phyloP scores from a whole-genome alignment of 2,797 vertebrate species.

The Gadopsis bispinosus region DNA sequence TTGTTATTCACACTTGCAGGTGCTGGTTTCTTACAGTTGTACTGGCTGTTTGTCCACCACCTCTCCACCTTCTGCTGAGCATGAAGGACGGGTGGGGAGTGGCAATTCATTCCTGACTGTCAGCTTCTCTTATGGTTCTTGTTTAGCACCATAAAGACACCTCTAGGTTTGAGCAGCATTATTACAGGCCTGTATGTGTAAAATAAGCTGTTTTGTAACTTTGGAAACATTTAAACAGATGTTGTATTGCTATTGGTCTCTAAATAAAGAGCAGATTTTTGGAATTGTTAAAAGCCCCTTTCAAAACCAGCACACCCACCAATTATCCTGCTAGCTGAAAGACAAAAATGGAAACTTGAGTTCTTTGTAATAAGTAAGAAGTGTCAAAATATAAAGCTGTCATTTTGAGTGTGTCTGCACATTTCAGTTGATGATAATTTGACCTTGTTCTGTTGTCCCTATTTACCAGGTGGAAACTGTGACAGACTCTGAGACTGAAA shows the following conservation, averaged over 20 bases:
- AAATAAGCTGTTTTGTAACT: conserved; percentile 8
- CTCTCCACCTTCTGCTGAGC: background rate
- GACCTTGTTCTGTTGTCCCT: conserved; percentile 46
- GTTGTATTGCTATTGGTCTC: background rate
- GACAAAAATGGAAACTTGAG: background rate
- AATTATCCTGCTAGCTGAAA: background rate
- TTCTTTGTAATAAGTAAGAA: background rate
- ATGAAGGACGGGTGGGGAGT: background rate
- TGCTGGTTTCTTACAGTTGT: background rate
- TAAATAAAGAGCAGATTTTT: background rate
- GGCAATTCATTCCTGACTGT: background rate
- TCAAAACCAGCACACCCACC: background rate
- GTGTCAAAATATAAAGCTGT: conserved; percentile 30
- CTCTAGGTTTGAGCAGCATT: background rate
- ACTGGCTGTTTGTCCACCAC: background rate
- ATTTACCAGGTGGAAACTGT: conserved; percentile 93
- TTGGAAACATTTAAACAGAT: background rate
- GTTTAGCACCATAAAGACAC: background rate
- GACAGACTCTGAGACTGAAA: conserved; percentile 95
- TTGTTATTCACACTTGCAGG: background rate
- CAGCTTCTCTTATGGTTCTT: background rate
- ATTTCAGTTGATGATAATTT: no score
- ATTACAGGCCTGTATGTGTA: background rate
- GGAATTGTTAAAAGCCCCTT: background rate
- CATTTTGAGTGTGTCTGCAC: conserved; percentile 1